Percentiles rank a stretch among this genome's conserved stretches.
Evolutionary conservation across 2,797 vertebrate genomes (phyloP).

Genomic region (Neosilurus mollespiculum): DNA sequence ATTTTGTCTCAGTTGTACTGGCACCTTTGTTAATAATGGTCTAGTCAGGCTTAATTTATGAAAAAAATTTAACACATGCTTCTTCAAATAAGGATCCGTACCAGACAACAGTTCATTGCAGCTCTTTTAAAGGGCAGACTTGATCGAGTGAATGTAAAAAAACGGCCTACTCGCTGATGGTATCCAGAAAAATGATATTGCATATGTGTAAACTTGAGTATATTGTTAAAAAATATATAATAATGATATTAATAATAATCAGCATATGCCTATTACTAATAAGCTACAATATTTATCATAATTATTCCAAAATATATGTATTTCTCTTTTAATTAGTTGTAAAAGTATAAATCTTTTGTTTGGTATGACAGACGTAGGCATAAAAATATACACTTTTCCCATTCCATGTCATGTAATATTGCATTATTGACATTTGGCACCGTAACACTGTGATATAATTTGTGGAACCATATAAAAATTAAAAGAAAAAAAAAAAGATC

Average conservation of each 20-base stretch:
- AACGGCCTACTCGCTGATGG: background rate
- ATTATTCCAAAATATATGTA: constrained; percentile 7
- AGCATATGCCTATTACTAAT: background rate
- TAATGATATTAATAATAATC: background rate
- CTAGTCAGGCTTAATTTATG: too few relatives aligned
- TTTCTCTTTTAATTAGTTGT: background rate
- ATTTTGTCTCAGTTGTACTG: background rate
- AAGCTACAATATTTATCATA: background rate
- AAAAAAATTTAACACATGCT: background rate
- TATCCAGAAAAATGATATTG: background rate
- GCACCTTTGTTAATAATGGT: too few relatives aligned
- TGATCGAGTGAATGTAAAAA: background rate
- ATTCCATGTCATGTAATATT: background rate
- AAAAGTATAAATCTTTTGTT: constrained; percentile 2
- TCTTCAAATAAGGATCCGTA: background rate
- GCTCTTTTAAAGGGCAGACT: background rate
- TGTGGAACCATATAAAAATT: background rate
- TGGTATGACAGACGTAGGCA: background rate
- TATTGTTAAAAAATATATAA: background rate
- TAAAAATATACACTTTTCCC: background rate
- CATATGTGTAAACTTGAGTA: background rate
- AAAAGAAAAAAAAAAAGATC: too few relatives aligned
- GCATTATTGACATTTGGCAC: background rate
- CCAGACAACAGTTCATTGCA: background rate
- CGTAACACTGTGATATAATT: background rate